Conservation (phyloP, 2,888 invertebrate genomes). For the Liopterus haemorrhoidalis region DNA sequence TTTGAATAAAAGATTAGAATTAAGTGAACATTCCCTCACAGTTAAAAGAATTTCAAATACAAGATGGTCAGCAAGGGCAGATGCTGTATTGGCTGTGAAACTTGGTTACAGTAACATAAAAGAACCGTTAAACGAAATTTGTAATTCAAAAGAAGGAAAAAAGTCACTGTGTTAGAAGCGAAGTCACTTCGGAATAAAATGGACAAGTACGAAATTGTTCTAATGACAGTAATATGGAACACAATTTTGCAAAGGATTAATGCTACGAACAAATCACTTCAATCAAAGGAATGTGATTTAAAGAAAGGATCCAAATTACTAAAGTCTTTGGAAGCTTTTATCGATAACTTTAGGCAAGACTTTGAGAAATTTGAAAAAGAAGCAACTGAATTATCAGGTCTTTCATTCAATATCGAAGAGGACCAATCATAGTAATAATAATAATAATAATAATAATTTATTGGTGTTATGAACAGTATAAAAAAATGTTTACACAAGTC, state of each 20-base stretch:
- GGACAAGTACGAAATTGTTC: slow-evolving; percentile 3
- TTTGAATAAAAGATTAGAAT: no score
- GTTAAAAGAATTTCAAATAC: not conserved
- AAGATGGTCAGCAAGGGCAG: slow-evolving; percentile 8
- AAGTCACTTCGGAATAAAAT: slow-evolving; percentile 3
- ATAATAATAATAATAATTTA: no score
- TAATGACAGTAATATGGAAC: slow-evolving; percentile 6
- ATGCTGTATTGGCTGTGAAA: slow-evolving; percentile 6
- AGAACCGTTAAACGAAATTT: slow-evolving; percentile 4
- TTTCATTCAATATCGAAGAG: slow-evolving; percentile 1
- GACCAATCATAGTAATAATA: no score
- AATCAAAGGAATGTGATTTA: slow-evolving; percentile 3
- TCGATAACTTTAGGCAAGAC: slow-evolving; percentile 3
- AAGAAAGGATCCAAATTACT: slow-evolving; percentile 3
- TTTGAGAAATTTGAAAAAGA: slow-evolving; percentile 9
- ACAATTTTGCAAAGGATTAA: slow-evolving; percentile 3
- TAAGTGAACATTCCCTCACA: no score
- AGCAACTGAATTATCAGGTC: slow-evolving; percentile 5
- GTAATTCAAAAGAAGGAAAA: slow-evolving; percentile 4
- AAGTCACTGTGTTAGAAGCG: not conserved
- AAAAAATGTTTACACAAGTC: no score
- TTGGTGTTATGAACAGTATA: no score
- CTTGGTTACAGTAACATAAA: slow-evolving; percentile 3
- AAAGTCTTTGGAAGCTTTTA: not conserved
- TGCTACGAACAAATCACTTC: slow-evolving; percentile 5